Conservation (phyloP, 2,888 invertebrate genomes). For the Euplexia lucipara region DNA sequence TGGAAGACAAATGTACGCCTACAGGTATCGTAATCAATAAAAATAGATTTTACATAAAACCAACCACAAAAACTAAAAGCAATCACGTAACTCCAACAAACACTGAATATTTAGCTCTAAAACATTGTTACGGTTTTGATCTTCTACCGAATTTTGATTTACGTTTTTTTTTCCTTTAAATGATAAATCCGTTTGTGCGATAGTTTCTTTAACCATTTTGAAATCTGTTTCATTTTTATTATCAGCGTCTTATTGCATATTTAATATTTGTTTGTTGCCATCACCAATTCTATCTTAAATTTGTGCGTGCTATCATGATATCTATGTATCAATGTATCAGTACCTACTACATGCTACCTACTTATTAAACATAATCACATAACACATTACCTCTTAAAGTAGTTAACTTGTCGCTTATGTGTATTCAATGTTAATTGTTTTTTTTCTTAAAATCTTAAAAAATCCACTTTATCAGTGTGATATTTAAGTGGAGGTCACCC, state of each 20-base stretch:
- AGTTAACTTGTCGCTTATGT: too few relatives aligned
- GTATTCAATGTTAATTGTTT: background rate
- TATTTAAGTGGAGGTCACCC: conserved; percentile 26
- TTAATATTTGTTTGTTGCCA: conserved; percentile 14
- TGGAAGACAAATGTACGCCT: conserved; percentile 14
- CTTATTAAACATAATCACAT: background rate
- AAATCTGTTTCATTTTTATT: background rate
- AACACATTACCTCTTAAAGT: too few relatives aligned
- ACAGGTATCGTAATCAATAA: conserved; percentile 26
- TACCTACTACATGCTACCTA: background rate
- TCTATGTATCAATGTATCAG: background rate
- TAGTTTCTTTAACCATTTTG: background rate
- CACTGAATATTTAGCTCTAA: conserved; percentile 27
- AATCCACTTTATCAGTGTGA: conserved; percentile 4
- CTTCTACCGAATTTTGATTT: conserved; percentile 1
- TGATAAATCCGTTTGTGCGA: conserved; percentile 1
- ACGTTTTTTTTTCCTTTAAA: conserved; percentile 25
- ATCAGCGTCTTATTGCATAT: too few relatives aligned
- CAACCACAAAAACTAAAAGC: conserved; percentile 57
- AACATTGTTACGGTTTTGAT: background rate
- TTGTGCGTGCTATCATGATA: conserved; percentile 14
- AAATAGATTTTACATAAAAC: conserved; percentile 49
- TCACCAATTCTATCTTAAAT: conserved; percentile 14
- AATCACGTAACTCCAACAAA: conserved; percentile 38
- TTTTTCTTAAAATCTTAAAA: background rate